Percentiles rank a stretch among this genome's conserved stretches.
Evolutionary conservation across 2,888 invertebrate species (phyloP).

Genomic region (Willowsia nigromaculata): DNA sequence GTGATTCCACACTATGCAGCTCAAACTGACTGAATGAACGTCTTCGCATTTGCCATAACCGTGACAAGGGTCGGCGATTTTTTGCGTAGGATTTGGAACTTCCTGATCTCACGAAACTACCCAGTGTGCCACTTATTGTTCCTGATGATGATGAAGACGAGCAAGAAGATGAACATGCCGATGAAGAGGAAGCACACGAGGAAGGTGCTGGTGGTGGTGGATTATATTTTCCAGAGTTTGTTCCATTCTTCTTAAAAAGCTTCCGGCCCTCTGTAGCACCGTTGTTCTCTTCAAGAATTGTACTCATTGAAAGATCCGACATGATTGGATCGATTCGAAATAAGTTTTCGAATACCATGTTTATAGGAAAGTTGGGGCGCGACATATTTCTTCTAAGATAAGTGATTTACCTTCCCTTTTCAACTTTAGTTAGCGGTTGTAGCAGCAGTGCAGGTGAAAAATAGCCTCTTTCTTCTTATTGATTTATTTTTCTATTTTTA

Average conservation of each 20-base stretch:
- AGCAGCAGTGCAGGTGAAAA: background rate
- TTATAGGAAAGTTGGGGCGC: constrained; percentile 66
- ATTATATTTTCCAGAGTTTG: constrained; percentile 66
- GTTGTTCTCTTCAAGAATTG: constrained; percentile 65
- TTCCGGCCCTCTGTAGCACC: constrained; percentile 61
- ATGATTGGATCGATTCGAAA: constrained; percentile 73
- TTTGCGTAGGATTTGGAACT: constrained; percentile 76
- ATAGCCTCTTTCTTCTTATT: constrained; percentile 13
- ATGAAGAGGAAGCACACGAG: constrained; percentile 32
- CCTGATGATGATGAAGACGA: background rate
- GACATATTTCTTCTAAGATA: constrained; percentile 40
- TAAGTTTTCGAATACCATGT: constrained; percentile 75
- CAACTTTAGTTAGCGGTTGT: background rate
- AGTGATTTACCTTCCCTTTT: constrained; percentile 20
- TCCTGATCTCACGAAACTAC: constrained; percentile 75
- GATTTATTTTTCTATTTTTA: constrained; percentile 27
- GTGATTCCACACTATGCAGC: constrained; percentile 65
- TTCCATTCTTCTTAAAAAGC: constrained; percentile 73
- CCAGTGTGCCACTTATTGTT: constrained; percentile 14
- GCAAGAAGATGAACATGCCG: constrained; percentile 53
- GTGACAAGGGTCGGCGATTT: constrained; percentile 75
- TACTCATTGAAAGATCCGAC: constrained; percentile 66
- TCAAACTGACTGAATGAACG: constrained; percentile 77
- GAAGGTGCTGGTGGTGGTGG: constrained; percentile 29
- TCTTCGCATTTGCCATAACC: constrained; percentile 77